A percentile compares a stretch with the other conserved stretches of the same genome.
Evolutionary conservation across 2,888 invertebrate genomes (phyloP).

Genomic region (Gymnosoma rotundatum): DNA sequence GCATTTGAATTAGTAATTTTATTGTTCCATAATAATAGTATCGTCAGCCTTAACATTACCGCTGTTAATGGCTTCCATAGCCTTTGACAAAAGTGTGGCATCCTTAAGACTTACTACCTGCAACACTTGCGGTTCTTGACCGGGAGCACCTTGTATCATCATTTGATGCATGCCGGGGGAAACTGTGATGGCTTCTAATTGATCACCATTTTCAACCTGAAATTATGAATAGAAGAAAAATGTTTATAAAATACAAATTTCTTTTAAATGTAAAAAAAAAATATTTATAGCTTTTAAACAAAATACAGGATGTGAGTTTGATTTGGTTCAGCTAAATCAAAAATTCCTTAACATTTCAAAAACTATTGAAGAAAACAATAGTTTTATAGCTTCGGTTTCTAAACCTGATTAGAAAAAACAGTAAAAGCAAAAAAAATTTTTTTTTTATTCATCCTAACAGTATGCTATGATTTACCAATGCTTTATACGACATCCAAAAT

Average conservation of each 20-base stretch:
- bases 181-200: constrained; percentile 89
- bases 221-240: constrained; percentile 17
- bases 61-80: constrained; percentile 86
- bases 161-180: constrained; percentile 91
- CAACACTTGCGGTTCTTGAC: constrained; percentile 89
- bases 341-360: no score
- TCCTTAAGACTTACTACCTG: constrained; percentile 94
- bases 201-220: constrained; percentile 90
- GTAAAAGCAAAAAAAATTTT: no score
- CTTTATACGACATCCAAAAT: no score
- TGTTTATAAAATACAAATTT: background rate
- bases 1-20: constrained; percentile 58
- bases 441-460: no score
- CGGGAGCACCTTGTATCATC: constrained; percentile 88
- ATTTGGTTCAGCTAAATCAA: no score
- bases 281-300: background rate
- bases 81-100: constrained; percentile 90
- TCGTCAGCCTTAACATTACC: constrained; percentile 88
- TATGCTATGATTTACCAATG: no score
- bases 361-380: no score
- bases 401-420: no score
- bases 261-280: background rate
- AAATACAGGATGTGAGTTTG: background rate
- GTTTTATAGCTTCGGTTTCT: no score
- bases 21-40: constrained; percentile 83